Evolutionary conservation across 2,113 vertebrate genomes (phyloP).

Genomic region (Emydocephalus ijimae): DNA sequence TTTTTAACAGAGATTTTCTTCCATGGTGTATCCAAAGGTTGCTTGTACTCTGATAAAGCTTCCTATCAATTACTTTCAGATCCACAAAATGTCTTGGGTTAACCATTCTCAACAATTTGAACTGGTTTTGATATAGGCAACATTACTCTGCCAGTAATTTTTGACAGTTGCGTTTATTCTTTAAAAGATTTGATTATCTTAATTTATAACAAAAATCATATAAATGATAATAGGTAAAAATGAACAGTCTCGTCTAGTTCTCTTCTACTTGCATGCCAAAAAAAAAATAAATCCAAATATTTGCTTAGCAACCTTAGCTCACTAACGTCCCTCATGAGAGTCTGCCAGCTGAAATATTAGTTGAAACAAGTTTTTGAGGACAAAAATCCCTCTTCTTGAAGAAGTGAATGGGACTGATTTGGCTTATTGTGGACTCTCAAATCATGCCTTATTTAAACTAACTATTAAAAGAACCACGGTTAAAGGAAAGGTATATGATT

Average conservation of each 20-base stretch:
- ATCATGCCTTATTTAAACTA: background rate
- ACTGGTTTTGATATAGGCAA: conserved; percentile 19
- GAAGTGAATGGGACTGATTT: background rate
- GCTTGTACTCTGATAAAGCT: background rate
- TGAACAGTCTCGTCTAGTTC: background rate
- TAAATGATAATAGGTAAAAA: conserved; percentile 8
- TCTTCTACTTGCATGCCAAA: background rate
- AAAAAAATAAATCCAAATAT: background rate
- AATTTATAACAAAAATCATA: conserved; percentile 30
- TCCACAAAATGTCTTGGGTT: background rate
- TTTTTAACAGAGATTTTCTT: background rate
- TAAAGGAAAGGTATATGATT: background rate
- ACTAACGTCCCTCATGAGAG: background rate
- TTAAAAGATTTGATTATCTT: conserved; percentile 37
- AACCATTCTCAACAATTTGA: background rate
- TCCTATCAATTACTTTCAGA: background rate
- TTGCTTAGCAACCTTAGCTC: background rate
- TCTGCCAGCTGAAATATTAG: background rate
- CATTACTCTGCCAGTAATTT: background rate
- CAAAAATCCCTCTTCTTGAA: background rate
- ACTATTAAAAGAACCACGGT: background rate
- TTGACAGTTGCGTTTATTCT: conserved; percentile 14
- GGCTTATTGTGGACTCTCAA: background rate
- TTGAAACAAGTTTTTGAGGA: background rate
- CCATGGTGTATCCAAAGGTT: background rate